Evolutionary conservation across 2,888 invertebrate species (phyloP).

Genomic region (Uropetala carovei): DNA sequence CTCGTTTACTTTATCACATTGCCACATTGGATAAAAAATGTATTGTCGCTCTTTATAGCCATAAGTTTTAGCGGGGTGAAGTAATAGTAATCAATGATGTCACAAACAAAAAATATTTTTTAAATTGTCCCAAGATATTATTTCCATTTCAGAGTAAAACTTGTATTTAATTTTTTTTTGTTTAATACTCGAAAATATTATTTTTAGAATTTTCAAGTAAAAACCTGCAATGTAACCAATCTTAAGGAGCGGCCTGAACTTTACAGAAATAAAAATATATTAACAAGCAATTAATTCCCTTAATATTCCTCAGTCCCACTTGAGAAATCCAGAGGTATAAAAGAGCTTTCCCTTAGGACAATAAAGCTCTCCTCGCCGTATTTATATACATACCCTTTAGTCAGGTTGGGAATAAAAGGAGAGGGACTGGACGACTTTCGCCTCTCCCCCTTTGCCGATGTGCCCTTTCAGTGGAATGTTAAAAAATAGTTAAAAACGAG

Average conservation of each 20-base stretch:
- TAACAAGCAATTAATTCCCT: slow-evolving; percentile 36
- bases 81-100: neutral
- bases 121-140: neutral
- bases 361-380: slow-evolving; percentile 33
- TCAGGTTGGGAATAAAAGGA: slow-evolving; percentile 7
- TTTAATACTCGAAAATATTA: no score
- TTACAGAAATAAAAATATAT: neutral
- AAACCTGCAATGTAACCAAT: no score
- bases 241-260: neutral
- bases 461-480: slow-evolving; percentile 58
- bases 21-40: no score
- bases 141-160: neutral
- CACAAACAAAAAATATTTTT: neutral
- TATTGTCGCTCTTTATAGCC: no score
- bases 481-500: slow-evolving; percentile 56
- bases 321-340: slow-evolving; percentile 16
- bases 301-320: neutral
- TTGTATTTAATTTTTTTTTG: no score
- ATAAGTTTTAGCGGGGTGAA: no score
- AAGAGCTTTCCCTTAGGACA: slow-evolving; percentile 34
- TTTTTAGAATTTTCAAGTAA: no score
- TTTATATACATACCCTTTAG: slow-evolving; percentile 36
- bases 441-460: neutral
- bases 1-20: no score
- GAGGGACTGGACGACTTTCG: neutral